Evolutionary conservation across 2,797 vertebrate genomes (phyloP), one percentile per base, ranked within the genome.

Genomic region (Bufotes viridis): DNA sequence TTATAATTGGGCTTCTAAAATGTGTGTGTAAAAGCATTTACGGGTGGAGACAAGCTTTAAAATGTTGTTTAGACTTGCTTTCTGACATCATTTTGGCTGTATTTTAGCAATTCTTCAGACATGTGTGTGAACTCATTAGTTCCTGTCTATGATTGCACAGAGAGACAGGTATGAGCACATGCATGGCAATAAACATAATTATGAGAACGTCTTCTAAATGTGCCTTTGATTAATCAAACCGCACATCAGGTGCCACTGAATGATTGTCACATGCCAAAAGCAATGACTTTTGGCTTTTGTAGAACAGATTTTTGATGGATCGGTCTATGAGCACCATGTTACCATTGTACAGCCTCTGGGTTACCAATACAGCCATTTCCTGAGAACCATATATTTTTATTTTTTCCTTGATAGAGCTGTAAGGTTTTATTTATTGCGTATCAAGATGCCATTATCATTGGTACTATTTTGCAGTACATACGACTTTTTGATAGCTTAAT

Each of bases 101-200:
- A 51, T 53, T 51, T 76, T 20, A 76, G 20, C 75, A 53, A 26
- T 53, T 51, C 10, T n/a, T 55, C 14, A 55, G 18, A 67, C 69
- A 8, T 53, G 63, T 55, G 20, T 69, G 42, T 55, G 57, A 57
- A 72, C 65, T 53, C 42, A 83, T 70, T 70, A 57, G 55, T 83
- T 70, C 29, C 65, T 72, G 49, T 24, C 80, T 67, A 29, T 22
- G 14, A 3, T 42, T 42, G 42, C 42, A 42, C 42, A 42, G 0
- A 42, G 34, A 34, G 42, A 42, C 42, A 42, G 42, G 42, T 42
- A 42, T 42, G 42, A 42, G 15, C 55, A 74, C 60, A 26, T n/a
- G 26, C 67, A 84, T 74, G 26, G 53, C 26, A 84, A 84, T 84
- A 70, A 26, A 42, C 26, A 74, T 72, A 84, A 84, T 58, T 84